These are phyloP conservation scores for Tyria jacobaeae DNA, from an alignment of 2,888 invertebrate species.

Conservation along the genomic window DNA sequence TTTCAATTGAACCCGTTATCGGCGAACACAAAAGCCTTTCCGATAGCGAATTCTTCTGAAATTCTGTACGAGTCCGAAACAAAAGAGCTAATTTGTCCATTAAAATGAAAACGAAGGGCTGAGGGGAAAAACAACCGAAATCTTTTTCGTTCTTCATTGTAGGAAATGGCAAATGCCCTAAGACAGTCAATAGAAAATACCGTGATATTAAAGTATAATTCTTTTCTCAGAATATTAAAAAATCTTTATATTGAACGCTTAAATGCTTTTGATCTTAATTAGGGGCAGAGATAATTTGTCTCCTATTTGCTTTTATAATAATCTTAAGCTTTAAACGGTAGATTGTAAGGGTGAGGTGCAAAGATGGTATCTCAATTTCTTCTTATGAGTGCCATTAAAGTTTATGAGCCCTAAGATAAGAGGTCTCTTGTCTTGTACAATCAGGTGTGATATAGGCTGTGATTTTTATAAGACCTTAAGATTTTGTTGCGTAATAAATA, in stretches of 20 bases:
- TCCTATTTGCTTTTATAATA: conserved; percentile 52
- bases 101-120: conserved; percentile 48
- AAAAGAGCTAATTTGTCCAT: conserved; percentile 70
- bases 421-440: conserved; percentile 31
- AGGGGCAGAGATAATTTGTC: conserved; percentile 52
- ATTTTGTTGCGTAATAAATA: neutral
- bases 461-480: conserved; percentile 34
- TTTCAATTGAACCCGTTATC: conserved; percentile 42
- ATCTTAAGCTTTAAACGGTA: conserved; percentile 48
- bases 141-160: conserved; percentile 56
- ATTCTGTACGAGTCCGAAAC: conserved; percentile 50
- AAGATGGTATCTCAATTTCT: conserved; percentile 44
- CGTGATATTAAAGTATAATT: conserved; percentile 56
- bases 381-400: conserved; percentile 44
- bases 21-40: conserved; percentile 48
- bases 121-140: conserved; percentile 54
- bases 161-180: too few relatives aligned
- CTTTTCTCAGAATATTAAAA: conserved; percentile 22
- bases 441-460: conserved; percentile 37
- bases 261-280: conserved; percentile 51
- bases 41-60: conserved; percentile 57
- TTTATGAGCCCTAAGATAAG: conserved; percentile 43
- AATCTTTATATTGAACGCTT: too few relatives aligned
- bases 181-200: conserved; percentile 59
- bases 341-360: conserved; percentile 49